Evolutionary conservation across 2,113 vertebrate genomes (phyloP).

Genomic region (Barbus barbus): DNA sequence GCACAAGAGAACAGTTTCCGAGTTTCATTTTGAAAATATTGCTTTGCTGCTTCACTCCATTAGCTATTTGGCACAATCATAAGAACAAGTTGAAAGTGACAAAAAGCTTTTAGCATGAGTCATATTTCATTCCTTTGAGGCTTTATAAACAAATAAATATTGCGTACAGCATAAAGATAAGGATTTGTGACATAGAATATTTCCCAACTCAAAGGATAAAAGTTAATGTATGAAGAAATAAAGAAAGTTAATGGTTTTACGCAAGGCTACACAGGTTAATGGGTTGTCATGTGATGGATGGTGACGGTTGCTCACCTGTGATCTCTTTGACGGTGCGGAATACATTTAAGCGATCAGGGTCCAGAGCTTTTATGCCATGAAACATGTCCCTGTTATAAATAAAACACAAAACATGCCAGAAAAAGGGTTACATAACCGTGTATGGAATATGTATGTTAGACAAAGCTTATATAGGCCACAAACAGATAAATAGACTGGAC

Average conservation of each 20-base stretch:
- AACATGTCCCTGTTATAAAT: conserved; percentile 85
- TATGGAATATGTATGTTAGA: too few relatives aligned
- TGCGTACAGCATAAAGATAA: conserved; percentile 20
- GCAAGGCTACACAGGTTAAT: neutral
- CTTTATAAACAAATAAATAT: conserved; percentile 64
- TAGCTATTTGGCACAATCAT: conserved; percentile 74
- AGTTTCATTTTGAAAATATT: conserved; percentile 72
- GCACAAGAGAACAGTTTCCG: neutral
- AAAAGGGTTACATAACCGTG: neutral
- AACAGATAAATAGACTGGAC: conserved; percentile 49
- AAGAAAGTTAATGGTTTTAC: conserved; percentile 26
- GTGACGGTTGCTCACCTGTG: conserved; percentile 82
- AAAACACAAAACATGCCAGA: neutral
- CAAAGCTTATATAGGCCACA: neutral
- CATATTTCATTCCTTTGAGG: conserved; percentile 66
- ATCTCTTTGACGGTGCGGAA: conserved; percentile 95
- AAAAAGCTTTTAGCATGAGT: conserved; percentile 69
- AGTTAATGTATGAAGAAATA: conserved; percentile 10
- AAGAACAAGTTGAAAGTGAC: conserved; percentile 69
- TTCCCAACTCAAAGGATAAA: neutral
- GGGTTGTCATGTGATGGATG: neutral
- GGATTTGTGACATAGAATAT: neutral
- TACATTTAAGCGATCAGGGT: conserved; percentile 90
- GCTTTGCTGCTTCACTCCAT: conserved; percentile 72
- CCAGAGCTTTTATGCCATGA: conserved; percentile 89